Conservation (phyloP, 2,113 vertebrate genomes). For the Phalacrocorax brasilianus region DNA sequence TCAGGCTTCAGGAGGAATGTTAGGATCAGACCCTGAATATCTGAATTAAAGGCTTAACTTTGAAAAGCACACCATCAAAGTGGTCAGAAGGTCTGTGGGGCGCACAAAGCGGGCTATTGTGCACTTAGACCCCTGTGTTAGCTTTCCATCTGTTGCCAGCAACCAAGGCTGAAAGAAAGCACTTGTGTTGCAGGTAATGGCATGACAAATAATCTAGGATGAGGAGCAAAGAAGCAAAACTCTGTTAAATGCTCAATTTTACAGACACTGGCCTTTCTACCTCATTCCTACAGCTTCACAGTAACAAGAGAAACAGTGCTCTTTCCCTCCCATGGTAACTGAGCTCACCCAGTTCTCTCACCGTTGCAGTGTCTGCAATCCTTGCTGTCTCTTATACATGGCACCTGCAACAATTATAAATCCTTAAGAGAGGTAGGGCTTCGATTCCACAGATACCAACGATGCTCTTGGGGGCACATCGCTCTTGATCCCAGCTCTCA, state of each 20-base stretch:
- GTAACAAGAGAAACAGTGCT: not conserved
- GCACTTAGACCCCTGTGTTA: not conserved
- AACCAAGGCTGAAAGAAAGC: not conserved
- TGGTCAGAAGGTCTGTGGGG: not conserved
- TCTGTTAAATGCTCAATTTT: not conserved
- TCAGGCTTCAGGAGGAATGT: not conserved
- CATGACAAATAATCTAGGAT: not conserved
- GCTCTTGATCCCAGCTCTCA: not conserved
- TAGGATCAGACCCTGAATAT: not conserved
- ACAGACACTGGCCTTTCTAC: not conserved
- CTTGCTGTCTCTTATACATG: not conserved
- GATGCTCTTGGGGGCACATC: not conserved
- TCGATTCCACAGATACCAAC: not conserved
- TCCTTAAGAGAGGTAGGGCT: not conserved
- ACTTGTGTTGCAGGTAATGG: not conserved
- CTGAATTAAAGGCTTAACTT: constrained; percentile 28
- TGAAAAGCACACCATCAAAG: not conserved
- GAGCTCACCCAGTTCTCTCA: not conserved
- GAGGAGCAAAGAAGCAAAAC: not conserved
- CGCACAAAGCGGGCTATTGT: not conserved
- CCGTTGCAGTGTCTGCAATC: not conserved
- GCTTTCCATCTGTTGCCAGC: not conserved
- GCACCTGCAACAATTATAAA: not conserved
- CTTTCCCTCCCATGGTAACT: not conserved
- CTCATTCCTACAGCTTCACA: not conserved